These are phyloP conservation scores for Dendrolimus punctatus DNA, from an alignment of 1,140 invertebrate species.

Conservation along the genomic window DNA sequence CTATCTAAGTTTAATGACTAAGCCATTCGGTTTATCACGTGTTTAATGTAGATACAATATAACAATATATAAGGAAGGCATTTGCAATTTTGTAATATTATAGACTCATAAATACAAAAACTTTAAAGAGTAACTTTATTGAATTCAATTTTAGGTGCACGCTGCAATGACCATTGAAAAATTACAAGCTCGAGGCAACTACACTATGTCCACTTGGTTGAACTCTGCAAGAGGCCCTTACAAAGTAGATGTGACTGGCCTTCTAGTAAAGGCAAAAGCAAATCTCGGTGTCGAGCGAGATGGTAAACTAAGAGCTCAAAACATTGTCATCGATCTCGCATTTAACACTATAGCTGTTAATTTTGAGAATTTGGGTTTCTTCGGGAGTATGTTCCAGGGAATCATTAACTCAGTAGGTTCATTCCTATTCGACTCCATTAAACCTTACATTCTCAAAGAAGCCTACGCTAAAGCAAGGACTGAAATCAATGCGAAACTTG, in stretches of 20 bases:
- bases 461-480: constrained; percentile 79
- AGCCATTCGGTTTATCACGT: too few relatives aligned
- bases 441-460: constrained; percentile 85
- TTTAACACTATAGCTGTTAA: constrained; percentile 85
- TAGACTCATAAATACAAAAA: not conserved
- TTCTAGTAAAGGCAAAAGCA: constrained; percentile 77
- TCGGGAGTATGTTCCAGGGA: constrained; percentile 82
- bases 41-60: too few relatives aligned
- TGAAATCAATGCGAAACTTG: constrained; percentile 78
- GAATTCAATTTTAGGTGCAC: constrained; percentile 71
- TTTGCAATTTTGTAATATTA: not conserved
- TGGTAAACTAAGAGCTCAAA: constrained; percentile 82
- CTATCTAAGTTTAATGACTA: too few relatives aligned
- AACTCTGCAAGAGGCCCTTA: constrained; percentile 81
- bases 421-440: constrained; percentile 89
- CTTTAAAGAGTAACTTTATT: constrained; percentile 1
- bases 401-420: constrained; percentile 85
- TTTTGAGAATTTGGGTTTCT: constrained; percentile 85
- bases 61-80: not conserved
- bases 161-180: constrained; percentile 78
- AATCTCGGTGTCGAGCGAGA: constrained; percentile 79
- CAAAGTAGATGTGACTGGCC: constrained; percentile 80
- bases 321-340: constrained; percentile 85
- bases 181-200: constrained; percentile 82
- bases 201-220: constrained; percentile 81